Base-by-base conservation (phyloP, 2,888 invertebrate species). In the Nemotelus nigrinus region DNA sequence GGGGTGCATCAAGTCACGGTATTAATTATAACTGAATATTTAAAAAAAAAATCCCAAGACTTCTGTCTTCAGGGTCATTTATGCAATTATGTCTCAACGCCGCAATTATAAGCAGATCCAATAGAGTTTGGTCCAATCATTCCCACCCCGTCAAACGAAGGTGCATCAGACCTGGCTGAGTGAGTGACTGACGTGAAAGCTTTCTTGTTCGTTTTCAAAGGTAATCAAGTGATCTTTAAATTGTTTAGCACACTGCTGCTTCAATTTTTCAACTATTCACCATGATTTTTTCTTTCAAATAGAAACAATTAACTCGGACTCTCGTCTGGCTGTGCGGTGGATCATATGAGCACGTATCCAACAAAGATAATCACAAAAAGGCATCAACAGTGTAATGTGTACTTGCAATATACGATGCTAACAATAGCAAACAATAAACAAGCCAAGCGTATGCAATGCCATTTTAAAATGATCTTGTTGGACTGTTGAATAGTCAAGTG, bases 191-290 rank as follows among this genome's bases (percentile, higher is more conserved):
- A 63, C 74, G 63, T 74, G 74, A 47, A 74, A 74, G 63, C 74
- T 74, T 74, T 74, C 74, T 60, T 74, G 63, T 63, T 74, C 60
- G 47, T 63, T 63, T 60, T 39, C 74, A 74, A 74, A 74, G 74
- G 74, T 74, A 74, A 74, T 74, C 74, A 74, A 74, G 74, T 74
- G 74, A 74, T 74, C 74, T 74, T 74, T 74, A 60, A n/a, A 70
- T 55, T 53, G 53, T 55, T 70, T 70, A 50, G 67, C 67, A 47
- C 4, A 58, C 45, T 25, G 44, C 48, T 48, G 50, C 67, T 68
- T 48, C 8, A 50, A 39, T 10, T 50, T 68, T 48, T 48, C 7
- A 7, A n/a, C n/a, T 10, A 50, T 50, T 2, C 7, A 53, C 8
- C 39, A 58, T 58, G n/a, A 5, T 2, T 8, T 6, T 58, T 58